Base-by-base conservation (phyloP, 2,797 vertebrate genomes). In the Microchirus variegatus region DNA sequence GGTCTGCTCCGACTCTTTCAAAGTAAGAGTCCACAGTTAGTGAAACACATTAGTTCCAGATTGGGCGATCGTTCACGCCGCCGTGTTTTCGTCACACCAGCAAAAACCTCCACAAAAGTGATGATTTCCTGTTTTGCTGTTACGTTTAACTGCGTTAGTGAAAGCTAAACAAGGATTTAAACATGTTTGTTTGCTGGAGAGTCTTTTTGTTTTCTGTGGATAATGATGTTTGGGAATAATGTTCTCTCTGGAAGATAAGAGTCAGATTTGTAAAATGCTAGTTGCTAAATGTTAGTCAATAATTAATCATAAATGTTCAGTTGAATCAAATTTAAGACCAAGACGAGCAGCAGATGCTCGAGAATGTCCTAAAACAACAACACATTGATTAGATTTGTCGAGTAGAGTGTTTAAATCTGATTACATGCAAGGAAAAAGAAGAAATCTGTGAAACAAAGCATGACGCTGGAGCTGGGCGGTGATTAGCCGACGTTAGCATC, bases 161-260 rank as follows among this genome's bases (percentile, higher is more conserved):
- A 17, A 3, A 41, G 64, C 59, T 61, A 38, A 67, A 75, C 22
- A 5, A 57, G 52, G 46, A 73, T 35, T 55, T 53, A 57, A 75
- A 70, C 54, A 19, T 59, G 31, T 16, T 36, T 15, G 59, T 54
- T n/a, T 19, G 47, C n/a, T 11, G 22, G 12, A 36, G 35, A 10
- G 7, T 37, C n/a, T 42, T 62, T 13, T 16, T n/a, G 59, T 53
- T 48, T 9, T 45, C 15, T 42, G 3, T 43, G 13, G 50, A 50
- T 43, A 48, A 17, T 46, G 36, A 52, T 35, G 49, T 68, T 70
- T 62, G 49, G 42, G 62, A 54, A 38, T 22, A 31, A 31, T 8
- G 31, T 22, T 53, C 72, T 75, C 57, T 67, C 63, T 81, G 69
- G 66, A 77, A 73, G 62, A 69, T 42, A 1, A 54, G 26, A 37